Percentiles rank a stretch among this genome's conserved stretches.
Evolutionary conservation across 1,140 invertebrate genomes (phyloP).

Genomic region (Drosophila sproati): DNA sequence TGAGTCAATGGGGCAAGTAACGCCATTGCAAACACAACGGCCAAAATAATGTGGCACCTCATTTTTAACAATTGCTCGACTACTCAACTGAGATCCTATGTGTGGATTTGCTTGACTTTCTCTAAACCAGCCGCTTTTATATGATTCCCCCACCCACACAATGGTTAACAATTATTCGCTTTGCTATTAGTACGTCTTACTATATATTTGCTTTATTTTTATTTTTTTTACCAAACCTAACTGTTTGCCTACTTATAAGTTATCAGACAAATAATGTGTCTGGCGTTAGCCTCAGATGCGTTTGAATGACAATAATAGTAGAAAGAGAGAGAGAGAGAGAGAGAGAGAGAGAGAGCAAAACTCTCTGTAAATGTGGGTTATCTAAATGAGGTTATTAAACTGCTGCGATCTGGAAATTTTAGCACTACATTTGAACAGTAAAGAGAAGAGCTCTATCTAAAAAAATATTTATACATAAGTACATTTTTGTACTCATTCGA

Average conservation of each 20-base stretch:
- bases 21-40: slow-evolving; percentile 18
- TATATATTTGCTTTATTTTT: not conserved
- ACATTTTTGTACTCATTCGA: too few species aligned
- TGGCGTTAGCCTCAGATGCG: not conserved
- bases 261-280: slow-evolving; percentile 20
- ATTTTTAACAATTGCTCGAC: not conserved
- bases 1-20: slow-evolving; percentile 19
- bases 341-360: not conserved
- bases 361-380: slow-evolving; percentile 37
- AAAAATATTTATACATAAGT: too few species aligned
- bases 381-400: slow-evolving; percentile 29
- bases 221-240: slow-evolving; percentile 23
- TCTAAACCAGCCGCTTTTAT: slow-evolving; percentile 24
- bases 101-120: slow-evolving; percentile 9
- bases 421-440: slow-evolving; percentile 3
- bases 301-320: too few species aligned
- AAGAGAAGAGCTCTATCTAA: slow-evolving; percentile 5
- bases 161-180: not conserved
- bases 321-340: not conserved
- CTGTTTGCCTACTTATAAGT: slow-evolving; percentile 29
- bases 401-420: slow-evolving; percentile 23
- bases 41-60: slow-evolving; percentile 38
- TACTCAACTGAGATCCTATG: not conserved
- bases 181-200: not conserved
- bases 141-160: not conserved